Evolutionary conservation across 2,888 invertebrate species (phyloP).

Genomic region (Acrocyrtus sp.): DNA sequence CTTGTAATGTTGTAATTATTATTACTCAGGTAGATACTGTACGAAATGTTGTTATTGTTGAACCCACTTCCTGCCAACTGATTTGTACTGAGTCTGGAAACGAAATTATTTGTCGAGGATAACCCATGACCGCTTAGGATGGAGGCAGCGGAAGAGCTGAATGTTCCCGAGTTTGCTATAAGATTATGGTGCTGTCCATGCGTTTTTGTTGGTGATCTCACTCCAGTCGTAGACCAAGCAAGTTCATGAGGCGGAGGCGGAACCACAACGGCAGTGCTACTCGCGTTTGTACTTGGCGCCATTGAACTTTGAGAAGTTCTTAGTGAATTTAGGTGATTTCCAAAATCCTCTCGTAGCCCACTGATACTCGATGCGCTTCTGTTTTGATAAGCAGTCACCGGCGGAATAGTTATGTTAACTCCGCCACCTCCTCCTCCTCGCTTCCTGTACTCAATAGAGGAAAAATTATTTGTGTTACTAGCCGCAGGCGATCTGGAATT

Average conservation of each 20-base stretch:
- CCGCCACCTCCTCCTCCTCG: conserved; percentile 28
- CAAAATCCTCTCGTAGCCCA: conserved; percentile 54
- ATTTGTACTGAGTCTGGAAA: conserved; percentile 48
- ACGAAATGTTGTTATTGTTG: conserved; percentile 49
- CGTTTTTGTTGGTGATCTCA: conserved; percentile 45
- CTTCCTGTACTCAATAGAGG: conserved; percentile 47
- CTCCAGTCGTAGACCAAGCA: conserved; percentile 23
- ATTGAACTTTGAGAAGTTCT: conserved; percentile 55
- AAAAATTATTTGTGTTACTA: conserved; percentile 28
- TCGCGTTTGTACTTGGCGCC: conserved; percentile 41
- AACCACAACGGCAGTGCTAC: conserved; percentile 28
- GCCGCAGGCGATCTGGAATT: conserved; percentile 35
- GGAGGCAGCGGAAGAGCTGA: conserved; percentile 54
- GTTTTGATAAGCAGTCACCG: conserved; percentile 54
- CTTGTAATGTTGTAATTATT: conserved; percentile 46
- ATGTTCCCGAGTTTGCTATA: conserved; percentile 50
- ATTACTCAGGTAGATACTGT: conserved; percentile 44
- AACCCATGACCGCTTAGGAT: conserved; percentile 51
- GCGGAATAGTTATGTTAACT: conserved; percentile 40
- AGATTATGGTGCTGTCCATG: conserved; percentile 27
- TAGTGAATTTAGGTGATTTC: conserved; percentile 46
- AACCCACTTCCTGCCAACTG: conserved; percentile 43
- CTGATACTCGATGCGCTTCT: conserved; percentile 54
- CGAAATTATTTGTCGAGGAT: conserved; percentile 48
- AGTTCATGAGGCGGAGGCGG: conserved; percentile 39